Evolutionary conservation across 2,888 invertebrate genomes (phyloP), one percentile per base, ranked within the genome.

Genomic region (Pantelozetes paolii): DNA sequence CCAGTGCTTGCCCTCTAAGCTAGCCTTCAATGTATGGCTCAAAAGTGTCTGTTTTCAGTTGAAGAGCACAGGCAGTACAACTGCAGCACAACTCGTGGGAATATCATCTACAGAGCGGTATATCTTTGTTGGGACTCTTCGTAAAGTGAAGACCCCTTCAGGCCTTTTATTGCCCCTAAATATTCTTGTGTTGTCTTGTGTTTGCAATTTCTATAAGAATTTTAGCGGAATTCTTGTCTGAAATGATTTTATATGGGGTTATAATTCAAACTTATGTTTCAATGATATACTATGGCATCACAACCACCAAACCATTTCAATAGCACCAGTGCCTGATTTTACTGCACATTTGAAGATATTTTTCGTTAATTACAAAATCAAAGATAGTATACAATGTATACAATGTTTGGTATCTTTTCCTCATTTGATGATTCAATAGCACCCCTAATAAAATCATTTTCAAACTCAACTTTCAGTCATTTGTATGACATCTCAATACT

Each of bases 61-160:
- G 69, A 69, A 69, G 42, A 69, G 69, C 69, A 28, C 30, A 32
- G 32, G 20, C 48, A 30, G 32, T 28, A 32, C n/a, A 32, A n/a
- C n/a, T 28, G 6, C 28, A 59, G 28, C 59, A 59, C 23, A 67
- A 69, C 69, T 69, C 69, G 45, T 69, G 69, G 69, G 69, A 69
- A 69, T 69, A 40, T 69, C 36, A 40, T 42, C 69, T n/a, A 42
- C 18, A 45, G 69, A 69, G 69, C 69, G 69, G 69, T 69, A 69
- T 45, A 69, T 69, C 69, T 69, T 69, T 69, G 69, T 69, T 69
- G 42, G 62, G 69, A 69, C 69, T 18, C 36, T 69, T 69, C 45
- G 40, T 28, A 69, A 69, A 69, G 42, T 45, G 69, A 67, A 69
- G n/a, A 20, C 36, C 26, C 67, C 69, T 45, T 69, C 69, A 69